Base-by-base conservation (phyloP, 2,888 invertebrate species). In the Agriopis marginaria region DNA sequence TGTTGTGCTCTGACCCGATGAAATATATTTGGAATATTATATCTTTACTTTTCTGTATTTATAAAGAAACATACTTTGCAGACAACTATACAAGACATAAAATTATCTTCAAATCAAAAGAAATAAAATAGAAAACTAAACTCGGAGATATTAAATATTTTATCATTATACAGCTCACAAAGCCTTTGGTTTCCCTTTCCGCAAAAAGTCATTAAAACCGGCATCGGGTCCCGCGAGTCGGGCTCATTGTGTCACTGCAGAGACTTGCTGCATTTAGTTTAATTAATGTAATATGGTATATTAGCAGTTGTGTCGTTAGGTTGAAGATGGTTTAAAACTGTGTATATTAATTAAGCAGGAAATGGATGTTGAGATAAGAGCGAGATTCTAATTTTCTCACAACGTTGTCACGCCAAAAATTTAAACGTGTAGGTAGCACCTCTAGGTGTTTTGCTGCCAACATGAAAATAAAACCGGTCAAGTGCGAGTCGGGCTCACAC, bases 201-300 rank as follows among this genome's bases (percentile, higher is more conserved):
- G 62, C 56, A 66, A 49, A 59, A 66, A 32, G 45, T 65, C 56
- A 65, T 69, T 69, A 62, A 61, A 69, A 58, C 47, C 23, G n/a
- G 62, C 53, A 32, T 62, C 53, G 11, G 10, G 23, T 66, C 70
- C 59, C 58, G 23, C 6, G 59, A 54, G 69, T 44, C 51, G 12
- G 7, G 14, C 51, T 51, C 23, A 39, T 51, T 65, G 51, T 70
- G 62, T 47, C 56, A 53, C 63, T 54, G 63, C 47, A 53, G 50
- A 45, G 32, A 12, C 50, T 56, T 32, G 47, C 11, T 65, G 65
- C 69, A 62, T 40, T 69, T 62, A 56, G n/a, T 56, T 69, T 32
- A 61, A 69, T 69, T 65, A 69, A 67, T 58, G n/a, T n/a, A n/a
- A 67, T 51, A 50, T 17, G 12, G 32, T 32, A 8, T 17, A 14